These are phyloP conservation scores for Notarius lentiginosus DNA, from an alignment of 2,113 vertebrate genomes.

Conservation along the genomic window DNA sequence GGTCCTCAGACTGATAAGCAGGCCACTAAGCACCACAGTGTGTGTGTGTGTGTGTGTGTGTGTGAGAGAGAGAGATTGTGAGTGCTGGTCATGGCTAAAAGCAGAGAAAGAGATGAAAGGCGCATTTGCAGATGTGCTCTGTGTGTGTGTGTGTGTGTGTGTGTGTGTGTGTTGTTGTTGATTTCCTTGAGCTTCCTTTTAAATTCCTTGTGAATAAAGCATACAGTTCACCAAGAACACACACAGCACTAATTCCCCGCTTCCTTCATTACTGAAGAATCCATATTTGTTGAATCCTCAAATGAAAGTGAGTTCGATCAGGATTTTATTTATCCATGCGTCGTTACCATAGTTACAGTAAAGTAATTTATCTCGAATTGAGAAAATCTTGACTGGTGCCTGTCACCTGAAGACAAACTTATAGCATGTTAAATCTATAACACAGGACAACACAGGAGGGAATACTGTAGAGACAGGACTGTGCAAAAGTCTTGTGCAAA, in stretches of 20 bases:
- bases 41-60: slow-evolving; percentile 56
- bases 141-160: slow-evolving; percentile 30
- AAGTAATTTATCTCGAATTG: no score
- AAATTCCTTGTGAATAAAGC: no score
- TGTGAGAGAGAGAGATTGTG: slow-evolving; percentile 54
- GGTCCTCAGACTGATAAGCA: slow-evolving; percentile 71
- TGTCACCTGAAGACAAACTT: no score
- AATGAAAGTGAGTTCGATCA: background rate
- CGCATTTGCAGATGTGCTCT: slow-evolving; percentile 52
- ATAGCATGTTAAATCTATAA: no score
- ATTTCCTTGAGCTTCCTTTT: slow-evolving; percentile 43
- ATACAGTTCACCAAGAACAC: background rate
- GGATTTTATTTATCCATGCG: background rate
- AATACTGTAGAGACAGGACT: no score
- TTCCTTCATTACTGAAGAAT: slow-evolving; percentile 3
- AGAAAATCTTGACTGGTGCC: no score
- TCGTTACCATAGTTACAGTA: no score
- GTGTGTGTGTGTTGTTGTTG: slow-evolving; percentile 41
- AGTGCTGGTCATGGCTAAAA: slow-evolving; percentile 59
- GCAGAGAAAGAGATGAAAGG: slow-evolving; percentile 59
- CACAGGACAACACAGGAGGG: no score
- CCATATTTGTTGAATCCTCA: slow-evolving; percentile 7
- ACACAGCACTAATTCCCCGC: background rate
- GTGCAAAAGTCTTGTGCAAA: no score
- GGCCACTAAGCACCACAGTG: slow-evolving; percentile 58